These are phyloP conservation scores for Octodon degus DNA, from an alignment of 2,113 vertebrate genomes.

Conservation along the genomic window DNA sequence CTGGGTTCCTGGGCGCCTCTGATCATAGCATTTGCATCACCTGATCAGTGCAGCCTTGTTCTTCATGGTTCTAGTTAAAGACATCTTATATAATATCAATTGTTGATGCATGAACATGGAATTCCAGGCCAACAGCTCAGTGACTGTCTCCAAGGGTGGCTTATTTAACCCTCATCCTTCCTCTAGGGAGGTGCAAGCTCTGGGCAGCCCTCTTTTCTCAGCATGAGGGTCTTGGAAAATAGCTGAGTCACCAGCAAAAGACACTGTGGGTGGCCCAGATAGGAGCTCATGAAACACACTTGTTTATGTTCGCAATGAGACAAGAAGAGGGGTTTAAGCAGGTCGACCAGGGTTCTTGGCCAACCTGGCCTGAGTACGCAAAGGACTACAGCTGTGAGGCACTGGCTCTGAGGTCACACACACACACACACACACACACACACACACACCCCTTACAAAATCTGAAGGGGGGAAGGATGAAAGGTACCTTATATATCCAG, in stretches of 20 bases:
- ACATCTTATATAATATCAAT: background rate
- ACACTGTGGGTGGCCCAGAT: background rate
- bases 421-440: too few relatives aligned
- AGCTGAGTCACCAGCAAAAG: background rate
- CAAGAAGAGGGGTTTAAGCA: background rate
- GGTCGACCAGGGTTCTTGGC: background rate
- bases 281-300: background rate
- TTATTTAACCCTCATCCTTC: background rate
- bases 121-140: background rate
- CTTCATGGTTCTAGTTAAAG: conserved; percentile 45
- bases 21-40: background rate
- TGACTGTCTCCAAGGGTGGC: background rate
- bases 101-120: background rate
- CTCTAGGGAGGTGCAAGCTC: background rate
- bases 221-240: background rate
- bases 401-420: background rate
- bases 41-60: background rate
- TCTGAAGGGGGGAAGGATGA: background rate
- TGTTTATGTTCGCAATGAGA: background rate
- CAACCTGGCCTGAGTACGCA: background rate
- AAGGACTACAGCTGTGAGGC: background rate
- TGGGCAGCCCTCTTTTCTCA: background rate
- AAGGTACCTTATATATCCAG: background rate
- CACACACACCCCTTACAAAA: background rate
- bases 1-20: background rate